Conservation (phyloP, 2,797 vertebrate species). For the Myripristis jacobus region DNA sequence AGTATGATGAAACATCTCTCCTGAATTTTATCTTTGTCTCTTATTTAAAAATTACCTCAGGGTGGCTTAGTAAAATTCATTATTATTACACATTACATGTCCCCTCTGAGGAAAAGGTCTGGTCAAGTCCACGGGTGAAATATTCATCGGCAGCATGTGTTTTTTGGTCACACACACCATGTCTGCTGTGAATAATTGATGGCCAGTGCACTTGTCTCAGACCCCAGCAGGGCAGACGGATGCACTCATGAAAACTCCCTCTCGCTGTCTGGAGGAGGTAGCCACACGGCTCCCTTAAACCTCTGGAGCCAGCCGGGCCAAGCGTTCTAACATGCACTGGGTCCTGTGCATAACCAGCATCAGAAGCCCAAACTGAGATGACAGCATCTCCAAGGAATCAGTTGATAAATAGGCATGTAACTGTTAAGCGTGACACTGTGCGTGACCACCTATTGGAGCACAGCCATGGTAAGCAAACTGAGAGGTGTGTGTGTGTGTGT, state of each 20-base stretch:
- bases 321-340: slow-evolving; percentile 47
- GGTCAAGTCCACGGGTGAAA: slow-evolving; percentile 71
- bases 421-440: slow-evolving; percentile 44
- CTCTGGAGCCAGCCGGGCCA: slow-evolving; percentile 42
- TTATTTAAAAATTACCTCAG: slow-evolving; percentile 42
- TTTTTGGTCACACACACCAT: slow-evolving; percentile 76
- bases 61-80: slow-evolving; percentile 47
- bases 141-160: slow-evolving; percentile 79
- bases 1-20: slow-evolving; percentile 73
- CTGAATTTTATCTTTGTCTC: slow-evolving; percentile 64
- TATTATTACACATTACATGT: slow-evolving; percentile 47
- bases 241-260: slow-evolving; percentile 65
- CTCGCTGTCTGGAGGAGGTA: slow-evolving; percentile 28
- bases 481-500: no score
- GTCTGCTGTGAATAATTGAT: slow-evolving; percentile 81
- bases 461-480: no score
- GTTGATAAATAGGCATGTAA: slow-evolving; percentile 63
- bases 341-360: slow-evolving; percentile 50
- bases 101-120: slow-evolving; percentile 44
- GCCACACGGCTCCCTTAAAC: slow-evolving; percentile 19
- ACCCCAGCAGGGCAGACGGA: slow-evolving; percentile 54
- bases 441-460: no score
- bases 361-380: slow-evolving; percentile 39
- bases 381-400: slow-evolving; percentile 46
- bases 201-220: slow-evolving; percentile 69